Evolutionary conservation across 2,113 vertebrate species (phyloP), one percentile per base, ranked within the genome.

Genomic region (Romanogobio albipinnatus): DNA sequence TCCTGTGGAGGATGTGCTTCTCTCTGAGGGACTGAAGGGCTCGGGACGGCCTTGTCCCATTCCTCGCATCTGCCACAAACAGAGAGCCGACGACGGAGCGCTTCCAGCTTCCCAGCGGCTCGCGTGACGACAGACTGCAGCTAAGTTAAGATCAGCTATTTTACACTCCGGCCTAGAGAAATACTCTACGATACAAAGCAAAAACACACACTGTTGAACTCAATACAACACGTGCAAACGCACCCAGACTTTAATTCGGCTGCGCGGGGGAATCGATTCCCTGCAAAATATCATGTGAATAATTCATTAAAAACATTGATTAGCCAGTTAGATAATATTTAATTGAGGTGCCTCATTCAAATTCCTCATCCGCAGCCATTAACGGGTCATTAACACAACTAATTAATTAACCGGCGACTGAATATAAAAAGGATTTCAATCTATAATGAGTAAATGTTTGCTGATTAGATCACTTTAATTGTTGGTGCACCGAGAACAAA

Each of bases 281-380:
- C 78, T 22, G 91, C 86, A 94, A 95, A 94, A 94, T 93, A 93
- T 92, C 90, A 93, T 90, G 91, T 94, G 93, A 94, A 94, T 95
- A 94, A 95, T 94, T 95, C 93, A 93, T 74, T 74, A 26, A 47
- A 93, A 53, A 71, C 92, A 94, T 93, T 92, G 94, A 94, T 95
- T 94, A 94, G 95, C 93, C 93, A 92, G 91, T 93, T 92, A 94
- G 94, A 95, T 95, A 94, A 95, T 95, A 95, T 95, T 95, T 95
- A 94, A 95, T 95, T 94, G 93, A 93, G 91, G 90, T 90, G 89
- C 89, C 92, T 93, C 90, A 93, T 94, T 95, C 93, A 91, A 93
- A 95, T 94, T 93, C 91, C 90, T 90, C 53, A 81, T 88, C 89
- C 91, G 85, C 82, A 70, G 59, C 91, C 91, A 93, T 94, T 93